phyloP scores from a whole-genome alignment of 2,888 invertebrate species.

The Dryocosmus kuriphilus region DNA sequence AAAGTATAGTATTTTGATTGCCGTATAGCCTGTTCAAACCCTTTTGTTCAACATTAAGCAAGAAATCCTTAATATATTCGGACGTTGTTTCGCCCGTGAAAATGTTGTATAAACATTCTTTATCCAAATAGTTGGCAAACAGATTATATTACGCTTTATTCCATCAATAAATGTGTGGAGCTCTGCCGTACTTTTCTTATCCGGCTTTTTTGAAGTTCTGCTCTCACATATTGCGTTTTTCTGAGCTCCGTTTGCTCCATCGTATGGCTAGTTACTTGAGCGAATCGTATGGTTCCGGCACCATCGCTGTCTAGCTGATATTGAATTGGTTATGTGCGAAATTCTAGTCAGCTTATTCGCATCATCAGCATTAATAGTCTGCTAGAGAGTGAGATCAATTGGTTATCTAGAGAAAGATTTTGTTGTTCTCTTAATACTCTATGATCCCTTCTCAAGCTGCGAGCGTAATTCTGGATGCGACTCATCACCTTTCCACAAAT shows the following conservation, averaged over 20 bases:
- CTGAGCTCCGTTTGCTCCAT: slow-evolving; percentile 57
- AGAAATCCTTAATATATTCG: neutral
- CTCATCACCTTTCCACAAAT: slow-evolving; percentile 64
- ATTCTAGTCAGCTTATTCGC: slow-evolving; percentile 51
- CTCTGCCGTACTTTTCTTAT: slow-evolving; percentile 54
- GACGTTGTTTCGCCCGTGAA: slow-evolving; percentile 46
- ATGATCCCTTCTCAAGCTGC: slow-evolving; percentile 62
- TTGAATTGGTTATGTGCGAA: slow-evolving; percentile 55
- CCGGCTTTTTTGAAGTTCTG: slow-evolving; percentile 55
- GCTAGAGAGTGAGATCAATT: slow-evolving; percentile 58
- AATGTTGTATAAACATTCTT: slow-evolving; percentile 57
- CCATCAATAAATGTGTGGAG: slow-evolving; percentile 37
- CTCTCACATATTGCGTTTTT: slow-evolving; percentile 61
- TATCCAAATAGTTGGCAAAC: slow-evolving; percentile 53
- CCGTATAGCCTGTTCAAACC: neutral
- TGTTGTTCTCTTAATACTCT: slow-evolving; percentile 66
- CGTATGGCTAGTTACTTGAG: slow-evolving; percentile 57
- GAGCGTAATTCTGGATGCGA: slow-evolving; percentile 65
- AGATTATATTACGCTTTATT: slow-evolving; percentile 56
- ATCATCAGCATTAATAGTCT: slow-evolving; percentile 60
- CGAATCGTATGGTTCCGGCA: slow-evolving; percentile 52
- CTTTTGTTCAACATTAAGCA: slow-evolving; percentile 7
- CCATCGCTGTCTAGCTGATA: slow-evolving; percentile 64
- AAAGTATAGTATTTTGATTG: too few species aligned
- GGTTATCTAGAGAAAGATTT: slow-evolving; percentile 58